Conservation (phyloP, 2,888 invertebrate species). For the Oligia strigilis region DNA sequence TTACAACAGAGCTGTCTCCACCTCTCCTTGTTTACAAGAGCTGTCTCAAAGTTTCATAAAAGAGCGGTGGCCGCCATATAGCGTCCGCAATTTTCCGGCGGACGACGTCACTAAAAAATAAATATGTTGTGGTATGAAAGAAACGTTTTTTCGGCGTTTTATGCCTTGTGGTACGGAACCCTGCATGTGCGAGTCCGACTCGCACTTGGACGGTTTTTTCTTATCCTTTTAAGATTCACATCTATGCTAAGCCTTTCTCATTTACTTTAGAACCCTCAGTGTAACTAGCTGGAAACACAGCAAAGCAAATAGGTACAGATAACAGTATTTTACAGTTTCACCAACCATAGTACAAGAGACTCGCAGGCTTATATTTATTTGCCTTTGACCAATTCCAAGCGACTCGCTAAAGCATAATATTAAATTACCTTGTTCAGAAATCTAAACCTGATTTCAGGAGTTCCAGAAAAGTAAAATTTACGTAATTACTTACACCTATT, state of each 20-base stretch:
- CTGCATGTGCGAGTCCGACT: too few relatives aligned
- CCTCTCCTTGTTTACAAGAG: background rate
- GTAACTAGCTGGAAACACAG: too few relatives aligned
- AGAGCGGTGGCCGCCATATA: background rate
- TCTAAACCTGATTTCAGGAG: slow-evolving; percentile 26
- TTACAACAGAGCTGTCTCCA: background rate
- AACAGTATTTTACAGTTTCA: background rate
- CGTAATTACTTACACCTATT: slow-evolving; percentile 43
- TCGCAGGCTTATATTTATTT: slow-evolving; percentile 3
- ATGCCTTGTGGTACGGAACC: too few relatives aligned
- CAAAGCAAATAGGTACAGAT: too few relatives aligned
- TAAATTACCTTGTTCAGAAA: slow-evolving; percentile 30
- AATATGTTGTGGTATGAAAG: too few relatives aligned
- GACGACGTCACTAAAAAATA: too few relatives aligned
- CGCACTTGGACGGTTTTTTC: too few relatives aligned
- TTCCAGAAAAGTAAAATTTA: slow-evolving; percentile 37
- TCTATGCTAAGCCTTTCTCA: background rate
- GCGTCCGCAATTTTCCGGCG: background rate
- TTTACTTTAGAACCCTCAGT: background rate
- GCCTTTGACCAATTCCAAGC: slow-evolving; percentile 26
- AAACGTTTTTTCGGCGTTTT: too few relatives aligned
- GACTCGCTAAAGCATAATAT: slow-evolving; percentile 31
- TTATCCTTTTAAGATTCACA: background rate
- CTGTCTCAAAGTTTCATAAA: background rate
- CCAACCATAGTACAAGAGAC: background rate